Evolutionary conservation across 2,113 vertebrate species (phyloP).

Genomic region (Pimephales promelas): DNA sequence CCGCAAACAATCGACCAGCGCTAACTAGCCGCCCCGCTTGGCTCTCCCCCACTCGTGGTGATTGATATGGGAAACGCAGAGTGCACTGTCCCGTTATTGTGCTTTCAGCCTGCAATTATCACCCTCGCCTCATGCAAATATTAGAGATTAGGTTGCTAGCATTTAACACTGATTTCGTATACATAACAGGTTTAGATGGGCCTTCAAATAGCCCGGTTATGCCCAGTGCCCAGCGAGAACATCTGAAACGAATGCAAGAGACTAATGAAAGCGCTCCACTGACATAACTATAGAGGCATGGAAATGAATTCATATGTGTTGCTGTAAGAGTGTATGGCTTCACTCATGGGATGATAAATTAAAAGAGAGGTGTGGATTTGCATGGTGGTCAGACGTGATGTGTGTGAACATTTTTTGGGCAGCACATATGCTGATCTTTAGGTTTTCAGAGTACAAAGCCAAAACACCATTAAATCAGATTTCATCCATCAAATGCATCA

Average conservation of each 20-base stretch:
- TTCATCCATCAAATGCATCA: neutral
- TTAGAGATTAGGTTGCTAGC: slow-evolving; percentile 64
- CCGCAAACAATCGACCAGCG: slow-evolving; percentile 86
- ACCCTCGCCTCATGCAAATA: slow-evolving; percentile 61
- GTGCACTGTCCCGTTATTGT: slow-evolving; percentile 70
- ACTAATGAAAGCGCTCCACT: slow-evolving; percentile 65
- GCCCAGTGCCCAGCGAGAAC: slow-evolving; percentile 37
- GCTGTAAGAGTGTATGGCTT: slow-evolving; percentile 54
- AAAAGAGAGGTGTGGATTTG: slow-evolving; percentile 64
- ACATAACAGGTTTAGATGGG: slow-evolving; percentile 75
- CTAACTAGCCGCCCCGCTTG: slow-evolving; percentile 84
- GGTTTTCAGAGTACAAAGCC: neutral
- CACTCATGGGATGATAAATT: slow-evolving; percentile 44
- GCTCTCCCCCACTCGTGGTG: slow-evolving; percentile 88
- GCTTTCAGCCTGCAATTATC: slow-evolving; percentile 64
- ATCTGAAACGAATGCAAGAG: slow-evolving; percentile 67
- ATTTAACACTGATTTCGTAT: slow-evolving; percentile 71
- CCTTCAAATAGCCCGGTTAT: slow-evolving; percentile 58
- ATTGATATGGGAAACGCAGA: slow-evolving; percentile 98
- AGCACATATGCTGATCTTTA: neutral
- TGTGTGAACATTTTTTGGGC: slow-evolving; percentile 26
- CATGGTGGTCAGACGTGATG: slow-evolving; percentile 57
- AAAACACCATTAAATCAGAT: neutral
- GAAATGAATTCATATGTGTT: slow-evolving; percentile 63
- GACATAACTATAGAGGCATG: slow-evolving; percentile 64